phyloP scores from a whole-genome alignment of 2,888 invertebrate genomes.

The Dynastes tityus region DNA sequence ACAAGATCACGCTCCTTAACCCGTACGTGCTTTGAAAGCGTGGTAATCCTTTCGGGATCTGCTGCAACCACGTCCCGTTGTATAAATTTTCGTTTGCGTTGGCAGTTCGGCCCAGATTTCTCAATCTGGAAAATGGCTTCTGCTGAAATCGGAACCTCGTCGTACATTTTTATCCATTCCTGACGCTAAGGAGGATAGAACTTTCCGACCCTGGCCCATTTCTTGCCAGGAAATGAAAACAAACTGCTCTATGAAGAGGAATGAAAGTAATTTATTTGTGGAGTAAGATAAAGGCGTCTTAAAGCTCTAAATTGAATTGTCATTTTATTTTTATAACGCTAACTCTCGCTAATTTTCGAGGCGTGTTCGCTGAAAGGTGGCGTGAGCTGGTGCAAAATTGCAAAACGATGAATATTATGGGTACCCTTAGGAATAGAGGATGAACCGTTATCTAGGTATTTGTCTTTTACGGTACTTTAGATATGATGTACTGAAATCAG shows the following conservation, averaged over 20 bases:
- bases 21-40: background rate
- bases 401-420: background rate
- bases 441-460: no score
- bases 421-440: no score
- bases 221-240: background rate
- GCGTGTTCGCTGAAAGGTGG: no score
- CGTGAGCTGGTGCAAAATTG: background rate
- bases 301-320: background rate
- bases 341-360: background rate
- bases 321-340: background rate
- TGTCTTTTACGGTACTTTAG: no score
- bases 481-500: no score
- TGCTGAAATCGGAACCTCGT: background rate
- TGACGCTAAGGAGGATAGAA: background rate
- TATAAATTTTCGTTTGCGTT: background rate
- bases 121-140: background rate
- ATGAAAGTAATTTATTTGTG: background rate
- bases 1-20: background rate
- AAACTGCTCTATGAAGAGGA: background rate
- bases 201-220: background rate
- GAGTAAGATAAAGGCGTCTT: background rate
- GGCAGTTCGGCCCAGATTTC: background rate
- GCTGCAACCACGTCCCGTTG: background rate
- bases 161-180: slow-evolving; percentile 30
- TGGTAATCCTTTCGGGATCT: background rate